Percentiles rank a stretch among this genome's conserved stretches.
phyloP scores from a whole-genome alignment of 2,888 invertebrate genomes.

The Rutpela maculata region DNA sequence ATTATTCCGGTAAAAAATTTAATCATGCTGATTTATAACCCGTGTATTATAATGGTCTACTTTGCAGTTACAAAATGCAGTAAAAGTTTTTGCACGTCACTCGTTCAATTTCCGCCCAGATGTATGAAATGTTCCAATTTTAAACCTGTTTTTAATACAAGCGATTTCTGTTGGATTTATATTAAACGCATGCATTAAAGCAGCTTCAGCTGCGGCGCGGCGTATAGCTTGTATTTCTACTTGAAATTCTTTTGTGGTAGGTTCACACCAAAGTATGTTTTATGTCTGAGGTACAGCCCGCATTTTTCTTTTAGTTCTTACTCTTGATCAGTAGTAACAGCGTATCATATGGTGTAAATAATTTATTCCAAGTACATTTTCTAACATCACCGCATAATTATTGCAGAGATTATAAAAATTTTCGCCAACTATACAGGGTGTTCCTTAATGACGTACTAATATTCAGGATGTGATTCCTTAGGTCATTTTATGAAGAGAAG shows the following conservation, averaged over 20 bases:
- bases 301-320: neutral
- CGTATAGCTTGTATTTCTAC: neutral
- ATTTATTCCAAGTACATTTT: neutral
- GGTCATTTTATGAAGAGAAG: too few species aligned
- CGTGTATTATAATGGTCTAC: conserved; percentile 21
- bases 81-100: conserved; percentile 37
- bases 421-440: too few species aligned
- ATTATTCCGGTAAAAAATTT: conserved; percentile 31
- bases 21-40: conserved; percentile 37
- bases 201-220: neutral
- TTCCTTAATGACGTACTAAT: too few species aligned
- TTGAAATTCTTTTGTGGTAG: conserved; percentile 23
- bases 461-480: too few species aligned
- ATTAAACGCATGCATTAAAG: neutral
- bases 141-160: conserved; percentile 35
- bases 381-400: too few species aligned
- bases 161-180: conserved; percentile 6
- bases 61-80: conserved; percentile 38
- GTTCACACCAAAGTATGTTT: conserved; percentile 15
- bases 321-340: neutral
- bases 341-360: neutral
- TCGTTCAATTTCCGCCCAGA: conserved; percentile 36
- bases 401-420: too few species aligned
- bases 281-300: conserved; percentile 11
- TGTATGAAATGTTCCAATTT: conserved; percentile 39